Evolutionary conservation across 2,797 vertebrate genomes (phyloP), one percentile per base, ranked within the genome.

Genomic region (Platyrinchus mystaceus): DNA sequence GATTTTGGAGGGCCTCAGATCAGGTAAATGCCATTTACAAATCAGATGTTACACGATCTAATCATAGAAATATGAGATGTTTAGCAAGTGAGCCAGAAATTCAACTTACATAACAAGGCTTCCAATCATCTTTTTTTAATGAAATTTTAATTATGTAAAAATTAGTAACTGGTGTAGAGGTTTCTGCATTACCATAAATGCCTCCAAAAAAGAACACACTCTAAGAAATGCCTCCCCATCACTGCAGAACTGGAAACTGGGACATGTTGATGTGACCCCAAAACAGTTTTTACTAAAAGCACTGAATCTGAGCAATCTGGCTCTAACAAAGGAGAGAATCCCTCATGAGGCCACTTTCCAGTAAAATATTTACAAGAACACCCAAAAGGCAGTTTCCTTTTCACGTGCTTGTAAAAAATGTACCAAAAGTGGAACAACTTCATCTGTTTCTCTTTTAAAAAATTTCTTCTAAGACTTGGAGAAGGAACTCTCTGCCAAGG

Each of bases 361-460:
- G 89, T 92, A 59, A 94, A 95, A 95, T 93, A 95, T 90, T 94
- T 91, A 94, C 87, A 39, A 76, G 69, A 84, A 78, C 85, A 90
- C 91, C 91, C 89, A 91, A 93, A 89, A 87, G 37, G 27, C 70
- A 28, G 30, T 14, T 89, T 37, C 62, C 75, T 78, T 82, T 71
- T 56, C 14, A 0, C 41, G 26, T 59, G 15, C 47, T 76, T 67
- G 18, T 63, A 24, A 64, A 89, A 49, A 87, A 70, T 2, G 22
- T 17, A 47, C 81, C 52, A 32, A 5, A 92, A 86, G 32, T 43
- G 24, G 76, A 88, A 82, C 70, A 53, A 70, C n/a, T 70, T n/a
- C 5, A 70, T 75, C 47, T 39, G 0, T 63, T 91, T 78, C 43
- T 85, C 75, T 69, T 58, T 17, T 17, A 7, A 19, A 30, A 52